These are phyloP conservation scores for Rhabdornis inornatus DNA, from an alignment of 2,113 vertebrate genomes.

Conservation along the genomic window DNA sequence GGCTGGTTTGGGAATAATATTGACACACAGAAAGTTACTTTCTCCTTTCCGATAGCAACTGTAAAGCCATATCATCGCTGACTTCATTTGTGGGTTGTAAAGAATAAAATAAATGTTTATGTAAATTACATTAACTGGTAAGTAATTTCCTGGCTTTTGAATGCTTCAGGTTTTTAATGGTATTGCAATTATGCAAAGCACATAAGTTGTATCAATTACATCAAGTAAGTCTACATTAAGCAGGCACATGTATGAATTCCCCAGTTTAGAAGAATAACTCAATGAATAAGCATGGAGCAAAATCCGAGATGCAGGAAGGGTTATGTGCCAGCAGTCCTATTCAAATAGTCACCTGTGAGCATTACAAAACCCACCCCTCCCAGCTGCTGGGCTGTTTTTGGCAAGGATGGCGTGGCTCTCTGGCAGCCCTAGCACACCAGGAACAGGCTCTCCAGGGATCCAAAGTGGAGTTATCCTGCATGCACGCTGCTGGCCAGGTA, in stretches of 20 bases:
- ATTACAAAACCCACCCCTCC: not conserved
- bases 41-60: not conserved
- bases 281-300: not conserved
- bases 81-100: not conserved
- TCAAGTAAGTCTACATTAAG: conserved; percentile 2
- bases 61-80: not conserved
- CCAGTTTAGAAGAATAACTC: not conserved
- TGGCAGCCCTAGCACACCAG: not conserved
- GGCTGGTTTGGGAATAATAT: not conserved
- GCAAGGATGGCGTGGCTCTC: not conserved
- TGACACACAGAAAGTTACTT: not conserved
- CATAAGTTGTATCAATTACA: not conserved
- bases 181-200: not conserved
- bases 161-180: not conserved
- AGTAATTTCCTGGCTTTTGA: conserved; percentile 42
- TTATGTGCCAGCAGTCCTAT: not conserved
- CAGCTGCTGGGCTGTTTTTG: not conserved
- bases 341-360: not conserved
- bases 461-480: not conserved
- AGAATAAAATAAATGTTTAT: conserved; percentile 16
- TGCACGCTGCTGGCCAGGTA: rapidly evolving
- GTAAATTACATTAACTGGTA: not conserved
- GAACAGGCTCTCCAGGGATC: not conserved
- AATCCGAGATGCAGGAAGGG: not conserved
- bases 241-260: not conserved